phyloP scores from a whole-genome alignment of 1,140 invertebrate genomes.

The Drosophila nigrodunni region DNA sequence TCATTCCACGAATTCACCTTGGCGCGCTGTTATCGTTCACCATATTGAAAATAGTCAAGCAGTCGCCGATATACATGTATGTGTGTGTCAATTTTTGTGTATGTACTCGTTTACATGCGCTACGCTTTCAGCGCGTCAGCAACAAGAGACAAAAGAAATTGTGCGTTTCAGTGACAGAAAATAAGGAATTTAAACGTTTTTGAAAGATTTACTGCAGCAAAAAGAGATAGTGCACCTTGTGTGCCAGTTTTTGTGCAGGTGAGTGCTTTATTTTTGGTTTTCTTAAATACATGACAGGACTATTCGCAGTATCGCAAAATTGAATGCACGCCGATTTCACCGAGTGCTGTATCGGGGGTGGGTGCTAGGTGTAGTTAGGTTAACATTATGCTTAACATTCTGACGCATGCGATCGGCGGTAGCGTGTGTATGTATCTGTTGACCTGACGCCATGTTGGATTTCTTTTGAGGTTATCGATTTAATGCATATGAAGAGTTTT shows the following conservation, averaged over 20 bases:
- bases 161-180: conserved; percentile 17
- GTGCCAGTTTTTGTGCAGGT: conserved; percentile 13
- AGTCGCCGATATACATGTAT: conserved; percentile 29
- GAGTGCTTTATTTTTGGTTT: neutral
- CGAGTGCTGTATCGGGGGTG: neutral
- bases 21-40: conserved; percentile 63
- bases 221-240: neutral
- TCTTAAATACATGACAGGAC: conserved; percentile 28
- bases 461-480: conserved; percentile 64
- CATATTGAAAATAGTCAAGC: conserved; percentile 66
- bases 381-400: conserved; percentile 27
- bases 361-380: conserved; percentile 16
- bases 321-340: conserved; percentile 11
- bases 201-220: neutral
- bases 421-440: conserved; percentile 61
- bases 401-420: conserved; percentile 68
- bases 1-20: conserved; percentile 51
- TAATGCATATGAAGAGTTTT: neutral
- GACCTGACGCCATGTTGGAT: conserved; percentile 66
- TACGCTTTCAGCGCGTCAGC: conserved; percentile 60
- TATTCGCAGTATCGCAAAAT: conserved; percentile 12
- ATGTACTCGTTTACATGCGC: conserved; percentile 43
- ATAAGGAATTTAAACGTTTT: conserved; percentile 2
- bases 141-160: conserved; percentile 28
- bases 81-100: conserved; percentile 54